A percentile compares a stretch with the other conserved stretches of the same genome.
phyloP scores from a whole-genome alignment of 2,888 invertebrate species.

The Eupeodes luniger region DNA sequence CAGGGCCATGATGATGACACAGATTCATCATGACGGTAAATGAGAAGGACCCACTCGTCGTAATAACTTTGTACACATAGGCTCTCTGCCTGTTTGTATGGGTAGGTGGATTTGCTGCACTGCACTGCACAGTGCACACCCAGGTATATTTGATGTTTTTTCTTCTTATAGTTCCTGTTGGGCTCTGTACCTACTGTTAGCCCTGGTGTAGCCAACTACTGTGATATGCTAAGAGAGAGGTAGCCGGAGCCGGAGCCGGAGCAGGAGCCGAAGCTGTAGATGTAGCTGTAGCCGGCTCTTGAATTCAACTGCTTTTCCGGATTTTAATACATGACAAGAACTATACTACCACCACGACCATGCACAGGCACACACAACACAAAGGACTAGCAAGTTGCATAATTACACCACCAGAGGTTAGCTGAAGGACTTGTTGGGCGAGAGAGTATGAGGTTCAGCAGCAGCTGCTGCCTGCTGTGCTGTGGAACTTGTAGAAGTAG shows the following conservation, averaged over 20 bases:
- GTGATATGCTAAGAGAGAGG: conserved; percentile 8
- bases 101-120: neutral
- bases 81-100: conserved; percentile 21
- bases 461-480: conserved; percentile 19
- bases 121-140: neutral
- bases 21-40: conserved; percentile 72
- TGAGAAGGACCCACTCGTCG: conserved; percentile 70
- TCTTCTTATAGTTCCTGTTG: conserved; percentile 34
- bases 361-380: conserved; percentile 20
- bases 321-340: conserved; percentile 73
- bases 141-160: conserved; percentile 11
- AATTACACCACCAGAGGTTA: conserved; percentile 74
- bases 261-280: neutral
- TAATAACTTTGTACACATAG: conserved; percentile 70
- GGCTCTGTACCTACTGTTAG: neutral
- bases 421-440: conserved; percentile 62
- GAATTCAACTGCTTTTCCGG: conserved; percentile 73
- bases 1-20: conserved; percentile 45
- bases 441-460: conserved; percentile 39
- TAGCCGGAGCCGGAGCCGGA: neutral
- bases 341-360: conserved; percentile 41
- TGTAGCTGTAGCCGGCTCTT: conserved; percentile 21
- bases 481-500: conserved; percentile 23
- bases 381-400: conserved; percentile 74
- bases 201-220: conserved; percentile 10